phyloP scores from a whole-genome alignment of 2,888 invertebrate species.

The Leptopterna dolabrata region DNA sequence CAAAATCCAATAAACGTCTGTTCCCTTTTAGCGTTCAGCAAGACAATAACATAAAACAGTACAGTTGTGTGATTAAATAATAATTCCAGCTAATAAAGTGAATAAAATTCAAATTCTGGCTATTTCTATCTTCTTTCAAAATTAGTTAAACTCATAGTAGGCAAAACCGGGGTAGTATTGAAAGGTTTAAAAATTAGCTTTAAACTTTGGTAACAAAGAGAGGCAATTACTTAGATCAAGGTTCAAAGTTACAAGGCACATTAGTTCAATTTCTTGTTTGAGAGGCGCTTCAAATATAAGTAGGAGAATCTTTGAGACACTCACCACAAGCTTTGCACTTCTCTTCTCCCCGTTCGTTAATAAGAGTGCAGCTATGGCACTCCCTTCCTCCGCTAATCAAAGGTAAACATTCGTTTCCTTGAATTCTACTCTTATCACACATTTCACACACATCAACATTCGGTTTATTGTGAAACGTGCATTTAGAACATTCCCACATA shows the following conservation, averaged over 20 bases:
- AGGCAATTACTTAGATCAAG: neutral
- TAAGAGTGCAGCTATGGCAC: conserved; percentile 80
- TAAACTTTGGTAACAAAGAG: neutral
- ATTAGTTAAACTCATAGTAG: neutral
- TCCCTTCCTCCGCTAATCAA: conserved; percentile 80
- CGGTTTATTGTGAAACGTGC: conserved; percentile 76
- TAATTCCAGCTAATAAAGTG: too few relatives aligned
- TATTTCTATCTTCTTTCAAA: neutral
- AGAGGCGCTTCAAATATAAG: conserved; percentile 73
- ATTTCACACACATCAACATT: conserved; percentile 76
- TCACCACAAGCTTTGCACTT: conserved; percentile 77
- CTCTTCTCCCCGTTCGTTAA: conserved; percentile 76
- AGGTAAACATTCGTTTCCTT: conserved; percentile 73
- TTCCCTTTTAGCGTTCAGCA: too few relatives aligned
- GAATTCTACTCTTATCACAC: conserved; percentile 75
- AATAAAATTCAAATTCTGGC: too few relatives aligned
- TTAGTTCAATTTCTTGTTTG: neutral
- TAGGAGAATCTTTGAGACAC: conserved; percentile 79
- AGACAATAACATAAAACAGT: too few relatives aligned
- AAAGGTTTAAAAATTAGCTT: neutral
- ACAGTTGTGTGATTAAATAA: too few relatives aligned
- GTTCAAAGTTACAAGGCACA: conserved; percentile 16
- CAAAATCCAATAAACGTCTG: too few relatives aligned
- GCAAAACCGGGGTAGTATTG: neutral
- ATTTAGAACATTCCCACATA: conserved; percentile 78